phyloP scores from a whole-genome alignment of 1,140 invertebrate species.

The Panagrolaimus sp. region DNA sequence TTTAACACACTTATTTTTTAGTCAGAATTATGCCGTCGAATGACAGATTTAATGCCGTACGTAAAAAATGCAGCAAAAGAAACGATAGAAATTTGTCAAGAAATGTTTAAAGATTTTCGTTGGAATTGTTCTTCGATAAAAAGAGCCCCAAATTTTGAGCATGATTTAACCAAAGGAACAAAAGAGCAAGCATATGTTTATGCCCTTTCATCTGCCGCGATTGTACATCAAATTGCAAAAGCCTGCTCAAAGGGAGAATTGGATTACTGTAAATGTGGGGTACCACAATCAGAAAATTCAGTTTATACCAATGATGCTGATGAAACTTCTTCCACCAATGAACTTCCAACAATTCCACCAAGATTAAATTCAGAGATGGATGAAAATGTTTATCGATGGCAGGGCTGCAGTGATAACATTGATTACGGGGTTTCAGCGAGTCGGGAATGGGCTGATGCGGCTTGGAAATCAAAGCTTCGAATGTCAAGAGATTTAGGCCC shows the following conservation, averaged over 20 bases:
- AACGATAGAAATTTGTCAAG: constrained; percentile 70
- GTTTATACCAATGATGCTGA: background rate
- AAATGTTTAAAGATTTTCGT: constrained; percentile 69
- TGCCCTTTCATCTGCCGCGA: constrained; percentile 70
- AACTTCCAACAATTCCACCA: background rate
- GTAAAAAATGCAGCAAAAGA: constrained; percentile 70
- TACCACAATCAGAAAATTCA: background rate
- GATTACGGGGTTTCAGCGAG: constrained; percentile 53
- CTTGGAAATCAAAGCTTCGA: constrained; percentile 42
- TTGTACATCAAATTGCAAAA: constrained; percentile 70
- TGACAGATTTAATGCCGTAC: constrained; percentile 73
- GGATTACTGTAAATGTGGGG: constrained; percentile 69
- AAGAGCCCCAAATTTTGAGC: constrained; percentile 72
- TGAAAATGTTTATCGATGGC: constrained; percentile 51
- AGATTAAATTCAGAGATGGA: constrained; percentile 46
- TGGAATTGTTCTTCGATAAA: constrained; percentile 80
- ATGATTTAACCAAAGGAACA: constrained; percentile 73
- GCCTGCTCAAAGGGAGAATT: constrained; percentile 71
- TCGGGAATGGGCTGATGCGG: constrained; percentile 65
- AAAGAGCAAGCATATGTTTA: constrained; percentile 76
- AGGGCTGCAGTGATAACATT: constrained; percentile 63
- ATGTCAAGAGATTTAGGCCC: background rate
- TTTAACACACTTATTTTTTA: constrained; percentile 63
- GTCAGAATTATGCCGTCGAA: constrained; percentile 71
- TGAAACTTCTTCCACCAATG: background rate